These are phyloP conservation scores for Onychomys leucogaster DNA, from an alignment of 2,797 vertebrate species.

Conservation along the genomic window DNA sequence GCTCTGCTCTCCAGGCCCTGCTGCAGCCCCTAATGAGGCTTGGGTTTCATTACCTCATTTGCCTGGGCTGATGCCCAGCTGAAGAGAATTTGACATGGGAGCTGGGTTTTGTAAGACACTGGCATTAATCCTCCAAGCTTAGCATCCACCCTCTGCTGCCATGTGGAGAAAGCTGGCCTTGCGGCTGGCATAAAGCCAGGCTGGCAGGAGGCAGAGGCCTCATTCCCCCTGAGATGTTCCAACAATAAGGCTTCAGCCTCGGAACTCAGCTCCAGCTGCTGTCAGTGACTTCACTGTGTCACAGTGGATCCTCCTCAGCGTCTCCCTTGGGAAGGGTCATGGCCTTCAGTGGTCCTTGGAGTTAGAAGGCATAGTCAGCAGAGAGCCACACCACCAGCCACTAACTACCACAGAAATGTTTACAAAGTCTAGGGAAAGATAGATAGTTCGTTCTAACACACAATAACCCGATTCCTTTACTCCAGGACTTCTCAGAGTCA, in stretches of 20 bases:
- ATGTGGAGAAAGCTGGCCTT: conserved; percentile 43
- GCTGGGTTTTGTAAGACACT: conserved; percentile 45
- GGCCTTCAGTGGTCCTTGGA: background rate
- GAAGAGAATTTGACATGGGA: conserved; percentile 74
- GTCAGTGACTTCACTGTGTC: background rate
- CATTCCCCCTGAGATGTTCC: background rate
- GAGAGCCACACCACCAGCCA: conserved; percentile 6
- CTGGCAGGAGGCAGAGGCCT: background rate
- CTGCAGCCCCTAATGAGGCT: conserved; percentile 60
- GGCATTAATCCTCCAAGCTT: conserved; percentile 64
- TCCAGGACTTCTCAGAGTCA: conserved; percentile 40
- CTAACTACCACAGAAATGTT: background rate
- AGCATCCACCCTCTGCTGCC: conserved; percentile 70
- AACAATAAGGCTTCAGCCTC: conserved; percentile 3
- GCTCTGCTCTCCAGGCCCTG: background rate
- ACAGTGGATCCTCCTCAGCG: background rate
- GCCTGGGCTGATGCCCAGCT: conserved; percentile 69
- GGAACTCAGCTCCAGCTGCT: background rate
- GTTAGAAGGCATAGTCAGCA: background rate
- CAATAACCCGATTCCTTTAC: background rate
- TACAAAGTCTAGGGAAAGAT: background rate
- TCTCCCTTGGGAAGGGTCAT: background rate
- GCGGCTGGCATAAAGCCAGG: conserved; percentile 40
- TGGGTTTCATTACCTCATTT: conserved; percentile 78
- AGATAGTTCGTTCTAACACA: background rate